phyloP scores from a whole-genome alignment of 2,113 vertebrate genomes.

The Beaufortia kweichowensis region DNA sequence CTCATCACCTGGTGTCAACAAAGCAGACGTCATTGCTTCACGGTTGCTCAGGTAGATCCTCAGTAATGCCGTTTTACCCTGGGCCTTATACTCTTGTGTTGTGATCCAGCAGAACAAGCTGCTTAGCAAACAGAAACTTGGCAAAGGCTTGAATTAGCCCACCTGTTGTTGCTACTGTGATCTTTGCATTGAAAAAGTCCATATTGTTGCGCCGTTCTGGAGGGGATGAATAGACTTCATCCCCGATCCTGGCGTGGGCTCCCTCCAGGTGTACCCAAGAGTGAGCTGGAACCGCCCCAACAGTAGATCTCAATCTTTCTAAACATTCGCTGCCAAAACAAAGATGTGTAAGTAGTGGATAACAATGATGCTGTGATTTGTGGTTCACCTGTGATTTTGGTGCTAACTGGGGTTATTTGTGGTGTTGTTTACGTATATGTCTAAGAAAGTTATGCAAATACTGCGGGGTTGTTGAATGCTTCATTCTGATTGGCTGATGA shows the following conservation, averaged over 20 bases:
- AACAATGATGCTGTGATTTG: slow-evolving; percentile 7
- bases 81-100: slow-evolving; percentile 45
- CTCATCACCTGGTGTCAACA: slow-evolving; percentile 17
- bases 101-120: slow-evolving; percentile 50
- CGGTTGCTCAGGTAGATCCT: slow-evolving; percentile 15
- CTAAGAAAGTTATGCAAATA: neutral
- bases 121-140: slow-evolving; percentile 66
- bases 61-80: slow-evolving; percentile 42
- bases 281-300: slow-evolving; percentile 64
- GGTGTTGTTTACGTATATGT: neutral
- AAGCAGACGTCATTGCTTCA: neutral
- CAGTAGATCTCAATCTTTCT: slow-evolving; percentile 57
- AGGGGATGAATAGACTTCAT: slow-evolving; percentile 62
- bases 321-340: slow-evolving; percentile 24
- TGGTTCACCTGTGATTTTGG: neutral
- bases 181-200: slow-evolving; percentile 53
- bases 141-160: slow-evolving; percentile 51
- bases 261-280: slow-evolving; percentile 64
- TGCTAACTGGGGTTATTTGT: neutral
- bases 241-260: slow-evolving; percentile 58
- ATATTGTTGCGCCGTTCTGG: slow-evolving; percentile 16
- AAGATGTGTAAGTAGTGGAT: slow-evolving; percentile 24
- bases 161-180: slow-evolving; percentile 55
- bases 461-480: no score
- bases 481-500: no score